Evolutionary conservation across 2,797 vertebrate genomes (phyloP).

Genomic region (Ibycter americanus): DNA sequence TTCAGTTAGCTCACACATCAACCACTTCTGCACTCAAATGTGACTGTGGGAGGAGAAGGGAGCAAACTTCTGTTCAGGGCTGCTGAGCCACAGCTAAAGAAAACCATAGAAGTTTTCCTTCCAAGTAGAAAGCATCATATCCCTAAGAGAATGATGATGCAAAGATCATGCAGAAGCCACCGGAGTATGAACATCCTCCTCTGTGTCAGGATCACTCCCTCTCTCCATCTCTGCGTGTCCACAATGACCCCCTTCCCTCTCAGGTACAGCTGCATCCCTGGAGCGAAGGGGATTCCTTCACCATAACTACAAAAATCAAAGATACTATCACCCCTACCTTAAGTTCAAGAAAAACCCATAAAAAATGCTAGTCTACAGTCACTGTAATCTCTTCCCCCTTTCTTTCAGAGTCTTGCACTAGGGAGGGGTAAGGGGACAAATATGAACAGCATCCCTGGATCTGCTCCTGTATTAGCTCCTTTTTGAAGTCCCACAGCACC

Average conservation of each 20-base stretch:
- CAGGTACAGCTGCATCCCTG: neutral
- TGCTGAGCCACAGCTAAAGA: neutral
- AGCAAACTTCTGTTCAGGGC: neutral
- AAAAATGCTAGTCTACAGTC: neutral
- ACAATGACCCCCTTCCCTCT: neutral
- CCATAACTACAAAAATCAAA: neutral
- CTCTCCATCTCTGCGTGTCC: neutral
- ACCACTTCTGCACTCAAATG: neutral
- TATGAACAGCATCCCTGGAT: neutral
- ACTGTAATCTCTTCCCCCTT: neutral
- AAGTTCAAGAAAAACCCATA: neutral
- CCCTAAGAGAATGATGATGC: neutral
- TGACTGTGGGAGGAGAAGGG: neutral
- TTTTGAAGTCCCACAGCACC: neutral
- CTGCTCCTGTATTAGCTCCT: neutral
- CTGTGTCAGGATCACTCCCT: neutral
- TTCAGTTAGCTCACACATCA: neutral
- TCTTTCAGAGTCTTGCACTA: neutral
- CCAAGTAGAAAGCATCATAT: neutral
- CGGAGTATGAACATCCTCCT: neutral
- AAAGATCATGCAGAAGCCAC: neutral
- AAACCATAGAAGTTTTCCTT: neutral
- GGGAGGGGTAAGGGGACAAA: neutral
- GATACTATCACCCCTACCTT: neutral
- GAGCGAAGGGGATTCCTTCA: neutral